phyloP scores from a whole-genome alignment of 1,140 invertebrate species.

The Lutraria rhynchaena region DNA sequence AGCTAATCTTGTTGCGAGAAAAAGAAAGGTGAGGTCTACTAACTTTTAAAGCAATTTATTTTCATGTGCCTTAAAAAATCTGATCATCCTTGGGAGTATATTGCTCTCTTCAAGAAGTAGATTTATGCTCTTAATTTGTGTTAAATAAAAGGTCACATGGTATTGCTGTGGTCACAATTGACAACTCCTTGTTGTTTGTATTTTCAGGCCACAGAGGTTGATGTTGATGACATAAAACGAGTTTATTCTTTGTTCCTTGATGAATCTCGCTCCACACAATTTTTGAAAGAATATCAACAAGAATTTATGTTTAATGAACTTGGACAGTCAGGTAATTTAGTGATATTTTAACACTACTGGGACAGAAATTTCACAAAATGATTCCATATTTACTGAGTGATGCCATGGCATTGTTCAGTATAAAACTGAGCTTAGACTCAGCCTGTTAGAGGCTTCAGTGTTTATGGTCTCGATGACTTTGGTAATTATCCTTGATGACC shows the following conservation, averaged over 20 bases:
- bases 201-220: conserved; percentile 84
- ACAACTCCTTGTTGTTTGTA: neutral
- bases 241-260: conserved; percentile 98
- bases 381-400: neutral
- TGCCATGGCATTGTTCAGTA: neutral
- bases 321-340: conserved; percentile 7
- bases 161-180: too few relatives aligned
- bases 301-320: conserved; percentile 93
- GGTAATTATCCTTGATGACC: too few relatives aligned
- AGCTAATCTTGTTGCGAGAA: conserved; percentile 93
- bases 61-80: too few relatives aligned
- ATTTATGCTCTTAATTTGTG: too few relatives aligned
- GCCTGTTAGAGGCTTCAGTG: neutral
- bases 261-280: conserved; percentile 95
- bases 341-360: too few relatives aligned
- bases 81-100: too few relatives aligned
- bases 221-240: conserved; percentile 95
- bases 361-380: neutral
- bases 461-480: neutral
- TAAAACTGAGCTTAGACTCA: neutral
- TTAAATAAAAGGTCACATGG: too few relatives aligned
- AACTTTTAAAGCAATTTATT: too few relatives aligned
- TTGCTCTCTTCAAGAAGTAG: too few relatives aligned
- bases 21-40: conserved; percentile 91
- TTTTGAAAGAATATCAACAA: conserved; percentile 97